Conservation (phyloP, 2,797 vertebrate genomes). For the Lepus townsendii region DNA sequence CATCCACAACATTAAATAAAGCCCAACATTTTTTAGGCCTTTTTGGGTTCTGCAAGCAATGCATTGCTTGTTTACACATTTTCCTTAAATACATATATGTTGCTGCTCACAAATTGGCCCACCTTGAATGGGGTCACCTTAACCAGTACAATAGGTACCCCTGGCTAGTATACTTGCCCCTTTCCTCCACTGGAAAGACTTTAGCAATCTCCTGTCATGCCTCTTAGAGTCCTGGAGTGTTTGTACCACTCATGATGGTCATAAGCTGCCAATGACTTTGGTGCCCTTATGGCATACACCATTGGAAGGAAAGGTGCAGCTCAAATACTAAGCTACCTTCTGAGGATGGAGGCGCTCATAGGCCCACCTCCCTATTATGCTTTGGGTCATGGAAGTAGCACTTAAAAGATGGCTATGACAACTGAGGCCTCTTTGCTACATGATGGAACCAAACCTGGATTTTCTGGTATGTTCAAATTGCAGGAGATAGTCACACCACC, state of each 20-base stretch:
- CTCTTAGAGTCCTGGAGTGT: slow-evolving; percentile 12
- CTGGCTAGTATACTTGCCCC: neutral
- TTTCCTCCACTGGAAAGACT: neutral
- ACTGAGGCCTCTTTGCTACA: neutral
- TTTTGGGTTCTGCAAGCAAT: slow-evolving; percentile 7
- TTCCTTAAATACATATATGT: slow-evolving; percentile 14
- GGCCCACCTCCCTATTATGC: neutral
- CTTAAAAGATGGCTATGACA: neutral
- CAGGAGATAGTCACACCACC: neutral
- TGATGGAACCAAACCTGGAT: slow-evolving; percentile 10
- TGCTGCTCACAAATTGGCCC: neutral
- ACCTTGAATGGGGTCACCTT: slow-evolving; percentile 3
- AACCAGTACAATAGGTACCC: neutral
- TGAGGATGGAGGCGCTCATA: neutral
- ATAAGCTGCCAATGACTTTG: neutral
- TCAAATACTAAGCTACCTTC: neutral
- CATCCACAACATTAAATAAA: slow-evolving; percentile 6
- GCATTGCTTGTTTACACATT: slow-evolving; percentile 43
- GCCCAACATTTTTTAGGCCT: neutral
- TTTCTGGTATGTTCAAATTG: neutral
- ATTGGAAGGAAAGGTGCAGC: neutral
- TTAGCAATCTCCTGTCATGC: neutral
- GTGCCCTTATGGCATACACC: neutral
- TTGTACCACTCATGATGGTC: neutral
- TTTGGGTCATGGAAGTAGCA: slow-evolving; percentile 1